Evolutionary conservation across 1,140 invertebrate species (phyloP), one percentile per base, ranked within the genome.

Genomic region (Matsumurasca onukii): DNA sequence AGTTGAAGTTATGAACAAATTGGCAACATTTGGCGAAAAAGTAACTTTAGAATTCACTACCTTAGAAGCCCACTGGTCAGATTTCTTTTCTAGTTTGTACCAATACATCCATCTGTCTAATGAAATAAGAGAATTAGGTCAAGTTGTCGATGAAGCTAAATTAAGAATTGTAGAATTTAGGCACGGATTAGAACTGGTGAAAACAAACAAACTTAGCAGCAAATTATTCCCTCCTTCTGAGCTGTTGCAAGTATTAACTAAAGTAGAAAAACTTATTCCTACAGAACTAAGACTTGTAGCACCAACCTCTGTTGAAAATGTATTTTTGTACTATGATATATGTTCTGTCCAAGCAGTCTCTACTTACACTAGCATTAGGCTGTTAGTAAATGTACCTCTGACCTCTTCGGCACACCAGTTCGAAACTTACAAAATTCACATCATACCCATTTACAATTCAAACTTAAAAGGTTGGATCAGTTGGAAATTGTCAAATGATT

Each of bases 381-480:
- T 45, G 39, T 45, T 45, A 12, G 39, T 45, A 45, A 45, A 9
- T 12, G n/a, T 45, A 45, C 39, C 39, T 12, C 39, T 45, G n/a
- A 45, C n/a, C 9, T 45, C 39, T 12, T 45, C 39, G 9, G 39
- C 39, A 9, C 9, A n/a, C n/a, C 39, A 45, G 39, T 45, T 45
- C n/a, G 39, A 45, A 45, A 45, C 39, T 9, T 45, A 45, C n/a
- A 45, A 45, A 45, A 45, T 45, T 45, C 39, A 45, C 39, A 45
- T 45, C n/a, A n/a, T 45, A 45, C 39, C 39, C 9, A 45, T 45
- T 45, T 45, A 12, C 39, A 45, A 45, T 45, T n/a, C 39, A 9
- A 9, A 45, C 9, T n/a, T 45, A n/a, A 45, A 45, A 45, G 9
- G n/a, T n/a, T 45, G 39, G 39, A 12, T 45, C 9, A 1, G 90